These are phyloP conservation scores for Petrocephalus sullivani DNA, from an alignment of 2,797 vertebrate genomes.

Conservation along the genomic window DNA sequence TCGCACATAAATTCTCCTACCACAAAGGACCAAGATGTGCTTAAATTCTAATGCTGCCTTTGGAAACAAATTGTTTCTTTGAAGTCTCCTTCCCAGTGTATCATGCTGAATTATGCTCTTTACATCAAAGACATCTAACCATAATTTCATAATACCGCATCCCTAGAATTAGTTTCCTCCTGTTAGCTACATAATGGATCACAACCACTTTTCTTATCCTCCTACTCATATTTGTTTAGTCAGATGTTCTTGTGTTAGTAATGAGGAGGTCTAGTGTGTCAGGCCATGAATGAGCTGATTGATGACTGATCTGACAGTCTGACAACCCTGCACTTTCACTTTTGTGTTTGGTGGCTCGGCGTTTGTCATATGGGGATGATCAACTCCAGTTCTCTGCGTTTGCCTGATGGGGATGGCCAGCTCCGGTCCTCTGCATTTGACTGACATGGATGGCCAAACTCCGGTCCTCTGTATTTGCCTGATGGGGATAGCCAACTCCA, in stretches of 20 bases:
- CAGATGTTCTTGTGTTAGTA: background rate
- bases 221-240: background rate
- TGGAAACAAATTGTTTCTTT: background rate
- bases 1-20: background rate
- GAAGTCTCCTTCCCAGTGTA: background rate
- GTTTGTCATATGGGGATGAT: background rate
- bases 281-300: background rate
- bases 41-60: background rate
- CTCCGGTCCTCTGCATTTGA: too few relatives aligned
- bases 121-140: background rate
- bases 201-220: background rate
- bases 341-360: background rate
- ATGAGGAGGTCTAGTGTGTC: background rate
- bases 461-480: background rate
- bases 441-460: background rate
- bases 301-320: background rate
- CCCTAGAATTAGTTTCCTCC: background rate
- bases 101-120: background rate
- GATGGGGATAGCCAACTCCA: background rate
- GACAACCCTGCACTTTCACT: background rate
- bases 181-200: background rate
- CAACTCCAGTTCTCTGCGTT: too few relatives aligned
- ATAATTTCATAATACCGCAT: background rate
- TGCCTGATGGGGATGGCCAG: too few relatives aligned
- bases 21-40: background rate